Conservation (phyloP, 2,888 invertebrate genomes). For the Biston betularia region DNA sequence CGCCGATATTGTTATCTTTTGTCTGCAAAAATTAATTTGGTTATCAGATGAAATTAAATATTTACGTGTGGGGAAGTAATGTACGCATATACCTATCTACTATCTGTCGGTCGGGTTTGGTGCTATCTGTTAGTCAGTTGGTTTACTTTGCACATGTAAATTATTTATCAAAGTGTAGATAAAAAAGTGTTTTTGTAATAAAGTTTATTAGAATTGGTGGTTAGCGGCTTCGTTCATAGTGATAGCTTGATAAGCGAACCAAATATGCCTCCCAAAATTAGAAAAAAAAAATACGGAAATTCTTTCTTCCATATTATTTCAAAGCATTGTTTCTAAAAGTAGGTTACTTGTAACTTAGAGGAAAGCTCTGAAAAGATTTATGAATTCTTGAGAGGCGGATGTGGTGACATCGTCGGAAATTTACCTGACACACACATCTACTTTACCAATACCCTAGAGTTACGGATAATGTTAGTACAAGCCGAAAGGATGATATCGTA, state of each 20-base stretch:
- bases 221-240: slow-evolving; percentile 18
- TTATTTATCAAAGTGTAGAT: slow-evolving; percentile 23
- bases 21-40: slow-evolving; percentile 62
- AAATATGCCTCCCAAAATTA: slow-evolving; percentile 17
- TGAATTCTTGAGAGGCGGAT: slow-evolving; percentile 26
- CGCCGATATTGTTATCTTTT: slow-evolving; percentile 50
- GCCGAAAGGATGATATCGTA: no score
- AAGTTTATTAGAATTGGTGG: slow-evolving; percentile 27
- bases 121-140: slow-evolving; percentile 32
- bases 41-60: slow-evolving; percentile 64
- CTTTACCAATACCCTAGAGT: no score
- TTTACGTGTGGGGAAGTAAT: slow-evolving; percentile 45
- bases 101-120: background rate
- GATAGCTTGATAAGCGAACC: slow-evolving; percentile 18
- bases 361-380: slow-evolving; percentile 20
- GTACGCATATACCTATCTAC: slow-evolving; percentile 35
- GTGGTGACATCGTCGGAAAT: background rate
- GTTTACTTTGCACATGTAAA: slow-evolving; percentile 30
- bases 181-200: slow-evolving; percentile 26
- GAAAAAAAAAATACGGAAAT: slow-evolving; percentile 7
- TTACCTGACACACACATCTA: background rate
- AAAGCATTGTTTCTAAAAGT: slow-evolving; percentile 12
- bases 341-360: background rate
- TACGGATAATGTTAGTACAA: no score
- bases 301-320: background rate